Evolutionary conservation across 2,888 invertebrate species (phyloP), one percentile per base, ranked within the genome.

Genomic region (Tinea semifulvella): DNA sequence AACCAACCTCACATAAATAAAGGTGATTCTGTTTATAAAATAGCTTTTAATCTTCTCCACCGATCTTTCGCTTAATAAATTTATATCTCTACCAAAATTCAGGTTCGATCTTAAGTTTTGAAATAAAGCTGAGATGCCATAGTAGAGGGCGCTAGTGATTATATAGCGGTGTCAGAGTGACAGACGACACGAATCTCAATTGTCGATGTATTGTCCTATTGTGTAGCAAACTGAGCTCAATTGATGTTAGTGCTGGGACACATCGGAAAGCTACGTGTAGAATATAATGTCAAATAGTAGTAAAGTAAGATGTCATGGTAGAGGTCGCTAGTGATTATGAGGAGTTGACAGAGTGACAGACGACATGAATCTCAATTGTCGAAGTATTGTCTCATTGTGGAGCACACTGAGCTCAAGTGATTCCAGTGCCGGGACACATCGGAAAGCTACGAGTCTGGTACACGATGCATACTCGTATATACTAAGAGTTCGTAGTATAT

Each of bases 321-420:
- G 31, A 3, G 31, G 11, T 11, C 14, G 18, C 6, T 25, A 10
- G 38, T 38, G 16, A 11, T 38, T 38, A 38, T 38, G 38, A 38
- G 19, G 16, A n/a, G 38, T 4, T 38, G 40, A 40, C 22, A 19
- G 40, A 40, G 40, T 40, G 40, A 40, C 40, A 18, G 22, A 10
- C 22, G 40, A 6, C 40, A 40, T 40, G 40, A 40, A 40, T 40
- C 40, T 40, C 40, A 40, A 40, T 40, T 40, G 22, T 36, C 36
- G 17, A 31, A 14, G 31, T 31, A 31, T 43, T 43, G 43, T 19
- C 43, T 43, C 18, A 28, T 17, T 14, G 42, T 43, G 11, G 14
- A 43, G 19, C 18, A 35, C 26, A 22, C 5, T 10, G 16, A 7
- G 11, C 13, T 14, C 4, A 13, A 17, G 13, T 11, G 11, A 40